Evolutionary conservation across 2,113 vertebrate species (phyloP), one percentile per base, ranked within the genome.

Genomic region (Sinocyclocheilus rhinocerous): DNA sequence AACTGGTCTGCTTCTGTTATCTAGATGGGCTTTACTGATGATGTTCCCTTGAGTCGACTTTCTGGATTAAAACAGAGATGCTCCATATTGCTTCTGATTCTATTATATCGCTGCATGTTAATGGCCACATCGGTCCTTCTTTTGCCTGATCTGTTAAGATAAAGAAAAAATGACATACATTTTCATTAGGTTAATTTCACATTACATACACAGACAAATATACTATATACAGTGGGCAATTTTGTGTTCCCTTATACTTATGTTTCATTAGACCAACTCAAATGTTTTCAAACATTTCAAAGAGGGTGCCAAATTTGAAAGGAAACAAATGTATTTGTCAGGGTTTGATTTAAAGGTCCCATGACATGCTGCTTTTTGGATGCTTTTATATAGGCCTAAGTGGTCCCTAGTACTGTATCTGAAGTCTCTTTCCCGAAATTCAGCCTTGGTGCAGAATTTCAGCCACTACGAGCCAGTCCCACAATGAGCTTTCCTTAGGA

Each of bases 21-120:
- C 89, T 92, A 91, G 81, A 92, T 78, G 86, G 86, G 89, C 79
- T 86, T 75, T 50, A 88, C 80, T 80, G 90, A 88, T 1, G 75
- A 86, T 81, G 89, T 92, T 70, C 90, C 88, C 89, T 92, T 94
- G 87, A 94, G 90, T 63, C 87, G 91, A 90, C 90, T 92, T 91
- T 92, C 92, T 63, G 92, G 90, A 88, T 92, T 91, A 88, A 92
- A 92, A 91, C 76, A 78, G 33, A 83, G 65, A n/a, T 75, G 85
- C 86, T 91, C 91, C 93, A 91, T 87, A 8, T 86, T 76, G 78
- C 87, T 86, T 88, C 85, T 87, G 65, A 76, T 26, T 84, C 73
- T 88, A 57, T 84, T 80, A 86, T 78, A 84, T 36, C 55, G 85
- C 83, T 92, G 90, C 93, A 92, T 93, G 87, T 81, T 90, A 89